Conservation (phyloP, 2,797 vertebrate species). For the Cichlasoma orientale region DNA sequence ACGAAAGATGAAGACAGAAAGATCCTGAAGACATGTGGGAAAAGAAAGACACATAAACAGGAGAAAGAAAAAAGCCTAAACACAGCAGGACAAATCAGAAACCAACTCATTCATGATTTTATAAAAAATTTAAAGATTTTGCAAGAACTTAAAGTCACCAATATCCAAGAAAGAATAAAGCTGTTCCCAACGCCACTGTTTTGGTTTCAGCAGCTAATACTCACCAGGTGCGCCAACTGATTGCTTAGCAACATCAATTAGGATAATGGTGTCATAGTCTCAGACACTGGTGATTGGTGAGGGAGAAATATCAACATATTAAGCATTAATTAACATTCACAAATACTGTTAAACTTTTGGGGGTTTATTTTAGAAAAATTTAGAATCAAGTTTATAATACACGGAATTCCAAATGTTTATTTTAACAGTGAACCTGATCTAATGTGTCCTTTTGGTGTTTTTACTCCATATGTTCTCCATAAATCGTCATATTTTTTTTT, state of each 20-base stretch:
- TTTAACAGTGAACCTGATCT: not conserved
- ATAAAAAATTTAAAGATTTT: not conserved
- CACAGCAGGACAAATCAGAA: not conserved
- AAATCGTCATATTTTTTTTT: not conserved
- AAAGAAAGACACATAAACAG: not conserved
- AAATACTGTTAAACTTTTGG: not conserved
- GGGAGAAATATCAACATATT: not conserved
- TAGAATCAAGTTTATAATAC: not conserved
- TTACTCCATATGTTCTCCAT: not conserved
- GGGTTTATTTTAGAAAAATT: not conserved
- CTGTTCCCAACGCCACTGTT: not conserved
- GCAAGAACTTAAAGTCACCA: not conserved
- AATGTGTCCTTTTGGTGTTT: not conserved
- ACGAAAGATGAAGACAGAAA: not conserved
- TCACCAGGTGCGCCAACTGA: slow-evolving; percentile 37
- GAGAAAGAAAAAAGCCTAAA: not conserved
- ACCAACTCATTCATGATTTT: not conserved
- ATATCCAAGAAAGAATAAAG: not conserved
- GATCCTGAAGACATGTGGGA: not conserved
- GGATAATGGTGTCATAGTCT: slow-evolving; percentile 20
- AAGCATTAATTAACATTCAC: not conserved
- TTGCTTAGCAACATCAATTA: slow-evolving; percentile 34
- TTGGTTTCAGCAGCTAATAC: slow-evolving; percentile 2
- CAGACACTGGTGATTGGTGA: not conserved
- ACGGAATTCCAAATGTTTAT: not conserved